phyloP scores from a whole-genome alignment of 2,113 vertebrate species.

The Hippoglossus stenolepis region DNA sequence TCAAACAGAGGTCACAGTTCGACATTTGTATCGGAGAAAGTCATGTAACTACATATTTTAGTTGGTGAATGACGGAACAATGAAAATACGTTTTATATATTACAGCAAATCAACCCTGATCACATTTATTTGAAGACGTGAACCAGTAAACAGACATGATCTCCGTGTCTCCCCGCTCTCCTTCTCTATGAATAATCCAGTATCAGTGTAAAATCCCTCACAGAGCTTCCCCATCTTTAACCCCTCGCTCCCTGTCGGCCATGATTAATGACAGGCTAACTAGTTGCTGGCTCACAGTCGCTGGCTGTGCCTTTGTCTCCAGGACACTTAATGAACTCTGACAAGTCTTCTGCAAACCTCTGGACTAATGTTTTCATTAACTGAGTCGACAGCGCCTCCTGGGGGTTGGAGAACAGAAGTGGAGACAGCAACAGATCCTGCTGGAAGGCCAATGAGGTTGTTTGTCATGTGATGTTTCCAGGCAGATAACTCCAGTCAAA shows the following conservation, averaged over 20 bases:
- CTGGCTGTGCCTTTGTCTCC: conserved; percentile 58
- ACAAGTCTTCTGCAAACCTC: conserved; percentile 41
- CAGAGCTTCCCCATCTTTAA: conserved; percentile 62
- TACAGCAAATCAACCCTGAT: too few species aligned
- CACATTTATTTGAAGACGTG: too few species aligned
- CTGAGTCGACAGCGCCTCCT: conserved; percentile 63
- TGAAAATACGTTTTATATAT: too few species aligned
- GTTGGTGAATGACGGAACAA: too few species aligned
- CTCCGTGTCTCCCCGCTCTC: conserved; percentile 20
- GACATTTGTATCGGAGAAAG: too few species aligned
- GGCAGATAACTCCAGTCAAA: neutral
- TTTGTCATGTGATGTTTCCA: neutral
- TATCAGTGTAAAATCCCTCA: conserved; percentile 49
- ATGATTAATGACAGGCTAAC: conserved; percentile 74
- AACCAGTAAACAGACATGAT: conserved; percentile 12
- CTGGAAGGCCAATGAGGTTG: neutral
- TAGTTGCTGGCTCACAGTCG: conserved; percentile 60
- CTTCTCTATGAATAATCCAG: conserved; percentile 11
- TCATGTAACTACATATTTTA: too few species aligned
- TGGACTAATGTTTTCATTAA: conserved; percentile 28
- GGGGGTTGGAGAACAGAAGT: neutral
- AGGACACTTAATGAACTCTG: conserved; percentile 66
- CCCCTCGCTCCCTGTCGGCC: conserved; percentile 68
- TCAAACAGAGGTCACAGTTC: too few species aligned
- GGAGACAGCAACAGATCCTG: neutral